A percentile compares a stretch with the other conserved stretches of the same genome.
Evolutionary conservation across 2,888 invertebrate genomes (phyloP).

Genomic region (Oscheius sp.): DNA sequence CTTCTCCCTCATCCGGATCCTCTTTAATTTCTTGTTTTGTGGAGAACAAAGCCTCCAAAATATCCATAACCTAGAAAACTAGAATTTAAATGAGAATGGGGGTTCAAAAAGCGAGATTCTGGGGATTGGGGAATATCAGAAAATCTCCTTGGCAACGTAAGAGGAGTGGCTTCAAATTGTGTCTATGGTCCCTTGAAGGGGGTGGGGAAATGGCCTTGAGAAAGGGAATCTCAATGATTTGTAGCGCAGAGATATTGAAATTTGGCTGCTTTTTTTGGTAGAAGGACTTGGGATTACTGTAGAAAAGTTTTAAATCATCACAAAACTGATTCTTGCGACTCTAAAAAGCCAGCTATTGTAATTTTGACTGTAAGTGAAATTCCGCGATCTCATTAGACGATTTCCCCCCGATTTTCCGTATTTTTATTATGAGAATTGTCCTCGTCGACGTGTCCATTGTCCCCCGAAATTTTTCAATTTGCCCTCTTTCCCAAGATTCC

Average conservation of each 20-base stretch:
- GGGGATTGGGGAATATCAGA: slow-evolving; percentile 10
- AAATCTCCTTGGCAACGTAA: slow-evolving; percentile 31
- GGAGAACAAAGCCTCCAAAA: slow-evolving; percentile 29
- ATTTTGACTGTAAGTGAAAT: too few relatives aligned
- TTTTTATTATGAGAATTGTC: too few relatives aligned
- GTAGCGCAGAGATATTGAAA: background rate
- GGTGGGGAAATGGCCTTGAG: background rate
- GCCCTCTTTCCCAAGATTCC: too few relatives aligned
- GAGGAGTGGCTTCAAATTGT: slow-evolving; percentile 24
- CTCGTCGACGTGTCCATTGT: too few relatives aligned
- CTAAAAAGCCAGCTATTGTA: too few relatives aligned
- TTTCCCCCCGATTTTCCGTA: too few relatives aligned
- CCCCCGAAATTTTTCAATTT: too few relatives aligned
- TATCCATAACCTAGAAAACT: slow-evolving; percentile 20
- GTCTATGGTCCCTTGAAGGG: slow-evolving; percentile 6
- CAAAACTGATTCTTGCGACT: too few relatives aligned
- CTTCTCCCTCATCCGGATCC: slow-evolving; percentile 25
- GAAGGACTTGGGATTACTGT: background rate
- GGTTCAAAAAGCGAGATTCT: background rate
- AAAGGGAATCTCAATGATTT: background rate
- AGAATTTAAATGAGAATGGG: background rate
- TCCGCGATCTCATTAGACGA: too few relatives aligned
- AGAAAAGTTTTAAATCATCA: too few relatives aligned
- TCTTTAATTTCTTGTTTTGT: slow-evolving; percentile 29
- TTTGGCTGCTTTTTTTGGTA: too few relatives aligned